Conservation (phyloP, 1,140 invertebrate genomes). For the Drepana arcuata region DNA sequence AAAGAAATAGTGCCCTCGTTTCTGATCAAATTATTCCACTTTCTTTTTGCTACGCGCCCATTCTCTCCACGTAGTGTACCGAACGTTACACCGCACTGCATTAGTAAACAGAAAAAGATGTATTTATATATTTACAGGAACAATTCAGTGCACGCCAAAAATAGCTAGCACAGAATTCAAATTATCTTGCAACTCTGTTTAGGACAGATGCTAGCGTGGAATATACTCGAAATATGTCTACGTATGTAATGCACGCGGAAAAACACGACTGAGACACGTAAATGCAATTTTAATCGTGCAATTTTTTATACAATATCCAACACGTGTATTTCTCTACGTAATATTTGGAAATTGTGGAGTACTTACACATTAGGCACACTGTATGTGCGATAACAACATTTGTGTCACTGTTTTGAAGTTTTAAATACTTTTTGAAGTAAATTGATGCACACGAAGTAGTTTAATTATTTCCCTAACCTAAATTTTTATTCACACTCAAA, state of each 20-base stretch:
- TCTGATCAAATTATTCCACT: constrained; percentile 32
- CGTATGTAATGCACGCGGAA: too few relatives aligned
- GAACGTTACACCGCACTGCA: too few relatives aligned
- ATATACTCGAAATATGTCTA: too few relatives aligned
- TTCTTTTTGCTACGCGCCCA: constrained; percentile 19
- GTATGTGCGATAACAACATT: too few relatives aligned
- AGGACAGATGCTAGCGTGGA: too few relatives aligned
- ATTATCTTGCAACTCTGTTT: too few relatives aligned
- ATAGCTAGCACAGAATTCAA: constrained; percentile 16
- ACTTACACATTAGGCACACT: constrained; percentile 43
- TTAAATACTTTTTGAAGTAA: neutral
- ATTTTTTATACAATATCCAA: neutral
- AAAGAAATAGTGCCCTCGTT: constrained; percentile 19
- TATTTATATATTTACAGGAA: constrained; percentile 5
- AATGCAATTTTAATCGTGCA: constrained; percentile 23
- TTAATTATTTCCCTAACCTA: constrained; percentile 53
- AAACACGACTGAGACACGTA: too few relatives aligned
- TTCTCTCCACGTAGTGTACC: constrained; percentile 19
- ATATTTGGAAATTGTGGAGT: constrained; percentile 11
- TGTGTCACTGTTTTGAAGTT: constrained; percentile 5
- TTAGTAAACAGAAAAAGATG: neutral
- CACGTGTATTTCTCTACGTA: constrained; percentile 12
- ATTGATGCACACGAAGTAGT: neutral
- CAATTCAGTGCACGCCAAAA: constrained; percentile 12
- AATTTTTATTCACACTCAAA: constrained; percentile 41